Evolutionary conservation across 2,797 vertebrate genomes (phyloP).

Genomic region (Sebastolobus alascanus): DNA sequence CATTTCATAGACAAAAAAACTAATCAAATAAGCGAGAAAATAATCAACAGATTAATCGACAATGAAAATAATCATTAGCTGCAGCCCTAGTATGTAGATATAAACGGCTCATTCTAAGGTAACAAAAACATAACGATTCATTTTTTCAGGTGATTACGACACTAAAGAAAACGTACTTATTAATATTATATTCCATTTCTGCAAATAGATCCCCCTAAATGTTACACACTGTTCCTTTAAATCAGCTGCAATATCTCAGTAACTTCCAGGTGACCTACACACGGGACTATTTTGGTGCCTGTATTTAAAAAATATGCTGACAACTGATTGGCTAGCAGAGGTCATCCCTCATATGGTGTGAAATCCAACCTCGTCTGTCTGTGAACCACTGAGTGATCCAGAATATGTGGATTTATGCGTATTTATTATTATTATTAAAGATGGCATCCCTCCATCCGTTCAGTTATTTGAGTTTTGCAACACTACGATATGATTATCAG

Average conservation of each 20-base stretch:
- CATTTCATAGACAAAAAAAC: too few species aligned
- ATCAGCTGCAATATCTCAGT: background rate
- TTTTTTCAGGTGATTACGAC: too few species aligned
- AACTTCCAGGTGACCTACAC: background rate
- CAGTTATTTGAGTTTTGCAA: background rate
- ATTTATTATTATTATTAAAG: constrained; percentile 26
- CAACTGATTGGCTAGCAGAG: background rate
- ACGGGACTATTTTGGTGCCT: background rate
- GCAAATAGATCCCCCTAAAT: too few species aligned
- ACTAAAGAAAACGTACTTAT: too few species aligned
- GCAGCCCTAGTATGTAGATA: too few species aligned
- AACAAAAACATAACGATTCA: too few species aligned
- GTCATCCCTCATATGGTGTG: background rate
- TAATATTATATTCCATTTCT: too few species aligned
- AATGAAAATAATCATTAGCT: too few species aligned
- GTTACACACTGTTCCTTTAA: too few species aligned
- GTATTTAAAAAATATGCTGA: background rate
- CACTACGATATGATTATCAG: background rate
- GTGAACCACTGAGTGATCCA: constrained; percentile 2
- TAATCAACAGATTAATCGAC: too few species aligned
- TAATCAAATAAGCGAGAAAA: too few species aligned
- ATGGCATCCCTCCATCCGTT: background rate
- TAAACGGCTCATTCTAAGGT: too few species aligned
- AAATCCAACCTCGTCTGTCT: constrained; percentile 13
- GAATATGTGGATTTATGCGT: constrained; percentile 1